Evolutionary conservation across 2,888 invertebrate species (phyloP).

Genomic region (Lymantria dispar): DNA sequence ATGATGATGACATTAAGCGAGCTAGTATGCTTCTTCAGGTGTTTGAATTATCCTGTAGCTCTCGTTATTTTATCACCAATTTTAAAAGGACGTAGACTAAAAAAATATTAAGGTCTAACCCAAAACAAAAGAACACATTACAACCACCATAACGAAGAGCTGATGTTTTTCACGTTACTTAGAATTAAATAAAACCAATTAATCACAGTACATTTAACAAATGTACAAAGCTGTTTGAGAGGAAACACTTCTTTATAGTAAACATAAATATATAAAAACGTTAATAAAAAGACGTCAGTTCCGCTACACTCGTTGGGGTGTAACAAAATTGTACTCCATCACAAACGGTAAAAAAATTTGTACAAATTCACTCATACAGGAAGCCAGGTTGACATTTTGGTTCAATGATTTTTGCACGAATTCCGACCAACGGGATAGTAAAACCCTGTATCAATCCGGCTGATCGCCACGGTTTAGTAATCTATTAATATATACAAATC

Average conservation of each 20-base stretch:
- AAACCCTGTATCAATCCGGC: too few species aligned
- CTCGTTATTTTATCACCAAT: too few species aligned
- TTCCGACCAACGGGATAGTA: neutral
- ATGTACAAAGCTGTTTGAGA: too few species aligned
- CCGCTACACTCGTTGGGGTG: conserved; percentile 37
- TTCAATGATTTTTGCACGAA: neutral
- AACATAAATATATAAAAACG: conserved; percentile 40
- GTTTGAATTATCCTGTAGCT: too few species aligned
- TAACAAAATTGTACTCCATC: conserved; percentile 38
- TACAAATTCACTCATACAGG: conserved; percentile 5
- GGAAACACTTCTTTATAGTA: conserved; percentile 33
- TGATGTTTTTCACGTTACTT: neutral
- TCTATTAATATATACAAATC: too few species aligned
- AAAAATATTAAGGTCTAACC: too few species aligned
- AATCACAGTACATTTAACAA: too few species aligned
- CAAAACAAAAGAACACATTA: neutral
- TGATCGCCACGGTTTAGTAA: too few species aligned
- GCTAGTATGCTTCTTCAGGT: too few species aligned
- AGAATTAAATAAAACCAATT: too few species aligned
- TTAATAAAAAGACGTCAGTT: conserved; percentile 35
- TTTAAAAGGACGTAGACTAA: too few species aligned
- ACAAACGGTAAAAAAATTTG: conserved; percentile 14
- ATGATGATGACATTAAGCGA: too few species aligned
- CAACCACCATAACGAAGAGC: neutral
- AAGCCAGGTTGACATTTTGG: conserved; percentile 1